A percentile compares a stretch with the other conserved stretches of the same genome.
Evolutionary conservation across 2,888 invertebrate species (phyloP).

Genomic region (Keiferia lycopersicella): DNA sequence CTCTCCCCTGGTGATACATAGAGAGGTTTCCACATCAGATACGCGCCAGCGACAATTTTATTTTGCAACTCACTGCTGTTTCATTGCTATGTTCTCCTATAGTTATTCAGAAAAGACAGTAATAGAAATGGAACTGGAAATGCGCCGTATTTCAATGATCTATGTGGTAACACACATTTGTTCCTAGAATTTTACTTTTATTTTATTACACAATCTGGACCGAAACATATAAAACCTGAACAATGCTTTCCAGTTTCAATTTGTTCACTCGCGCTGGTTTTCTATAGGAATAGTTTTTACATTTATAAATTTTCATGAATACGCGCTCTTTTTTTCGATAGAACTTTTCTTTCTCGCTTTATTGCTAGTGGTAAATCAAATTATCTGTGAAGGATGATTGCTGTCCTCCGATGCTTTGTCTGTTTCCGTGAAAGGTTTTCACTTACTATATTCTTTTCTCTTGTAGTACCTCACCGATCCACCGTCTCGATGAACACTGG

Average conservation of each 20-base stretch:
- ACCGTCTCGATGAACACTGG: too few species aligned
- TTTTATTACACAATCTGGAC: slow-evolving; percentile 44
- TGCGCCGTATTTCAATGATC: background rate
- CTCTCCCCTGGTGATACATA: slow-evolving; percentile 38
- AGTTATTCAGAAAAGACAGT: background rate
- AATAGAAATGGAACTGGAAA: background rate
- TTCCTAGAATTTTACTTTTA: slow-evolving; percentile 35
- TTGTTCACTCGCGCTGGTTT: background rate
- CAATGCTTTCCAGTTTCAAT: background rate
- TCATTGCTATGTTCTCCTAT: background rate
- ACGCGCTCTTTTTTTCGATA: background rate
- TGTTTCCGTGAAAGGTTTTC: too few species aligned
- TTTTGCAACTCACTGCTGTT: background rate
- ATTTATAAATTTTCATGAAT: background rate
- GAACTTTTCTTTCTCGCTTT: background rate
- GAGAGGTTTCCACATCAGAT: background rate
- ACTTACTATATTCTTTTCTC: too few species aligned
- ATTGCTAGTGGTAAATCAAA: too few species aligned
- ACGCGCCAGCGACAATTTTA: background rate
- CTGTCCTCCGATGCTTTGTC: too few species aligned
- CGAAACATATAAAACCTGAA: background rate
- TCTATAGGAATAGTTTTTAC: slow-evolving; percentile 1
- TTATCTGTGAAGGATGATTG: too few species aligned
- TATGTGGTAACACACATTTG: background rate
- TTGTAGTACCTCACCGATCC: too few species aligned